Evolutionary conservation across 2,797 vertebrate genomes (phyloP).

Genomic region (Karalla daura): DNA sequence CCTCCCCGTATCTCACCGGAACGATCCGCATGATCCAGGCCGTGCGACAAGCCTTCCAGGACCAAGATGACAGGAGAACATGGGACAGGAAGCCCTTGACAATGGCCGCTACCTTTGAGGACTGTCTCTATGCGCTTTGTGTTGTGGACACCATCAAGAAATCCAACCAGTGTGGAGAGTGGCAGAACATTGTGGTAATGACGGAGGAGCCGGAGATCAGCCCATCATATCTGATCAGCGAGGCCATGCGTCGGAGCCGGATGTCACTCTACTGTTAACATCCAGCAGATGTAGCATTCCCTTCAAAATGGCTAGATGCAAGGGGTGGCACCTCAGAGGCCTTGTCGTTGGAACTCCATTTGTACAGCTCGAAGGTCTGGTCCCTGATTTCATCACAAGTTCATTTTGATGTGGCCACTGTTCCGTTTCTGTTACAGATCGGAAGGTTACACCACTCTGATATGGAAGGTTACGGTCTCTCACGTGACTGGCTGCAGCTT

Average conservation of each 20-base stretch:
- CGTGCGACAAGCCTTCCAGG: conserved; percentile 94
- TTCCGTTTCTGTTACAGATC: conserved; percentile 50
- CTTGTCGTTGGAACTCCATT: conserved; percentile 21
- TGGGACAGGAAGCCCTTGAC: conserved; percentile 97
- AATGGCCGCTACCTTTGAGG: conserved; percentile 98
- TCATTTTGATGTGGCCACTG: conserved; percentile 32
- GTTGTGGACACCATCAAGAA: conserved; percentile 98
- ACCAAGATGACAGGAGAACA: conserved; percentile 95
- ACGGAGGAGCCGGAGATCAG: conserved; percentile 96
- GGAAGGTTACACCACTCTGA: conserved; percentile 22
- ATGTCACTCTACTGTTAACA: conserved; percentile 97
- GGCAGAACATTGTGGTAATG: conserved; percentile 98
- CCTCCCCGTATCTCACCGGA: conserved; percentile 93
- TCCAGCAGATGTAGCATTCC: not conserved
- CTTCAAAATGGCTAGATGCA: not conserved
- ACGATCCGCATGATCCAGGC: conserved; percentile 99
- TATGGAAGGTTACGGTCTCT: conserved; percentile 16
- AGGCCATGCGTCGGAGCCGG: conserved; percentile 96
- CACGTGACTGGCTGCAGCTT: conserved; percentile 1
- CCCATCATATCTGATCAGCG: conserved; percentile 96
- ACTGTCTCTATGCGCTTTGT: conserved; percentile 96
- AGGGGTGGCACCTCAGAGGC: not conserved
- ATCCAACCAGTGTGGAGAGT: conserved; percentile 96
- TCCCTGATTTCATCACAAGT: conserved; percentile 1
- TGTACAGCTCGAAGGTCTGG: conserved; percentile 15